A percentile compares a stretch with the other conserved stretches of the same genome.
Conservation (phyloP, 2,113 vertebrate genomes). For the Chascanopsetta lugubris region DNA sequence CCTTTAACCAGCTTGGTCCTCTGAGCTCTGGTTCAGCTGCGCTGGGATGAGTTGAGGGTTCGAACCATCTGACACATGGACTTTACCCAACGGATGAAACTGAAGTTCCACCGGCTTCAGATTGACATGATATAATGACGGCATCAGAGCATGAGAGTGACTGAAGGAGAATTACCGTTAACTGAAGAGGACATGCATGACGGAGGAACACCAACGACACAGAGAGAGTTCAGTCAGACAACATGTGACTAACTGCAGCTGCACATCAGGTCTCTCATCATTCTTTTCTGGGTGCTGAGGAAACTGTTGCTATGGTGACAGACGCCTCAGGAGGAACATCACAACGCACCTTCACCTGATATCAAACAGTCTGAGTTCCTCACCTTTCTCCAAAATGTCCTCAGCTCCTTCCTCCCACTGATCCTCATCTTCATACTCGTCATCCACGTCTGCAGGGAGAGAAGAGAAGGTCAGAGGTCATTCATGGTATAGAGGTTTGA, state of each 20-base stretch:
- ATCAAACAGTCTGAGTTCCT: background rate
- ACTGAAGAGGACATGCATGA: slow-evolving; percentile 81
- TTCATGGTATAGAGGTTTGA: background rate
- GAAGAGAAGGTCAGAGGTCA: background rate
- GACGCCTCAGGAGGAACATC: too few species aligned
- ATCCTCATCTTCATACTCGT: slow-evolving; percentile 95
- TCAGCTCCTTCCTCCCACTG: slow-evolving; percentile 92
- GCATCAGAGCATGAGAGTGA: slow-evolving; percentile 55
- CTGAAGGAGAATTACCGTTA: slow-evolving; percentile 82
- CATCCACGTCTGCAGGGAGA: slow-evolving; percentile 86
- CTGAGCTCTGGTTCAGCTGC: too few species aligned
- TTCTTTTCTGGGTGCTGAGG: too few species aligned
- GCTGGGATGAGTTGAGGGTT: slow-evolving; percentile 48
- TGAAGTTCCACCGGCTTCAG: slow-evolving; percentile 35
- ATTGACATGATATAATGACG: slow-evolving; percentile 34
- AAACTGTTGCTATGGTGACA: too few species aligned
- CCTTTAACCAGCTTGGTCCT: too few species aligned
- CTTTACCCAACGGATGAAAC: slow-evolving; percentile 37
- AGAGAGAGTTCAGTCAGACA: slow-evolving; percentile 70
- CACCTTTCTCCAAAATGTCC: slow-evolving; percentile 94
- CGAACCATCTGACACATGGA: slow-evolving; percentile 30
- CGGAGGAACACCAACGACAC: slow-evolving; percentile 64
- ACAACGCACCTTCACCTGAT: background rate
- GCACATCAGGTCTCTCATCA: background rate
- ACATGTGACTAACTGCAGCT: slow-evolving; percentile 3